Evolutionary conservation across 2,888 invertebrate genomes (phyloP).

Genomic region (Ennomos quercinarius): DNA sequence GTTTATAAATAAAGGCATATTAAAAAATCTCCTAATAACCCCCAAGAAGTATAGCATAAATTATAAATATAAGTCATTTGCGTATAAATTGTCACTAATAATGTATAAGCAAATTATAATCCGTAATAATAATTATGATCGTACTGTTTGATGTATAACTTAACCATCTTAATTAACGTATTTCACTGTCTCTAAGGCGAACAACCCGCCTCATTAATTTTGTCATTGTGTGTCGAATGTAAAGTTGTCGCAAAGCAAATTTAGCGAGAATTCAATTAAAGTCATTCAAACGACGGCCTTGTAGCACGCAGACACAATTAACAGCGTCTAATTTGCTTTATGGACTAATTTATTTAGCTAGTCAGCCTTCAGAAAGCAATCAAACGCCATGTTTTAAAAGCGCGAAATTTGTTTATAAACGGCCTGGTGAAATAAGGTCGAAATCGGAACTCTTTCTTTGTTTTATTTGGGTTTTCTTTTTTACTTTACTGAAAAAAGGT

Average conservation of each 20-base stretch:
- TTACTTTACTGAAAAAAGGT: too few relatives aligned
- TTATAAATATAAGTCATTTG: too few relatives aligned
- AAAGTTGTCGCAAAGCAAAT: slow-evolving; percentile 33
- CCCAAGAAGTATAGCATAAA: too few relatives aligned
- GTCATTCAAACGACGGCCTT: slow-evolving; percentile 30
- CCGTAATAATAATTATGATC: neutral
- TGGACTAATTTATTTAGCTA: slow-evolving; percentile 14
- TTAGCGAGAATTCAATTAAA: slow-evolving; percentile 33
- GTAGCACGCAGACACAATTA: slow-evolving; percentile 23
- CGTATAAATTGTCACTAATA: too few relatives aligned
- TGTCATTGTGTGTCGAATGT: slow-evolving; percentile 35
- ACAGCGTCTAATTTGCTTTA: slow-evolving; percentile 26
- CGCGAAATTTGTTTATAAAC: too few relatives aligned
- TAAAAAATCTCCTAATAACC: too few relatives aligned
- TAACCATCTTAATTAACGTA: slow-evolving; percentile 10
- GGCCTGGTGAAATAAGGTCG: too few relatives aligned
- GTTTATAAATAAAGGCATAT: too few relatives aligned
- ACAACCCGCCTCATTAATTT: slow-evolving; percentile 32
- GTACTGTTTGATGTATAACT: slow-evolving; percentile 2
- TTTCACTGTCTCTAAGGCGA: slow-evolving; percentile 9
- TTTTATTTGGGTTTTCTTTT: too few relatives aligned
- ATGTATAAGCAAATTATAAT: too few relatives aligned
- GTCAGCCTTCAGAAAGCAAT: slow-evolving; percentile 1
- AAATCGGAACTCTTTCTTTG: too few relatives aligned
- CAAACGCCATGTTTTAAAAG: slow-evolving; percentile 2